Evolutionary conservation across 2,888 invertebrate genomes (phyloP).

Genomic region (Eupithecia subfuscata): DNA sequence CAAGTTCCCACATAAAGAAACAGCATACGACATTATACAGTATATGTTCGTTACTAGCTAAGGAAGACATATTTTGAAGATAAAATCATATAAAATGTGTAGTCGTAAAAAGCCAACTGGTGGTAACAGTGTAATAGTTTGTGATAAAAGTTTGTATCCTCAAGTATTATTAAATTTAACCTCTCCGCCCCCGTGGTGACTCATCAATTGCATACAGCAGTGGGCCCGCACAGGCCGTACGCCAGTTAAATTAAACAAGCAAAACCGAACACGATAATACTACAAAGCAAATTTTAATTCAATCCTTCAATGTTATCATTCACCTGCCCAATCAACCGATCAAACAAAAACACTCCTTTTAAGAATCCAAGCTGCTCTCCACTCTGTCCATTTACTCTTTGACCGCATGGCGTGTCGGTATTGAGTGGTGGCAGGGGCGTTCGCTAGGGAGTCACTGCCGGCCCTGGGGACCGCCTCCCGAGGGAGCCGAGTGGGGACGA

Average conservation of each 20-base stretch:
- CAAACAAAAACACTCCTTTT: neutral
- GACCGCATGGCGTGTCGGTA: conserved; percentile 82
- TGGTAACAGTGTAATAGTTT: neutral
- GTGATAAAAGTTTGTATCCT: neutral
- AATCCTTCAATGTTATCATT: neutral
- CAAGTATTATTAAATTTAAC: neutral
- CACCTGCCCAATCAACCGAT: neutral
- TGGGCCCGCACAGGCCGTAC: too few relatives aligned
- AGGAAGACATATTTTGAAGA: neutral
- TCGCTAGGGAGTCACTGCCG: conserved; percentile 73
- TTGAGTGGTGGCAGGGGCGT: conserved; percentile 81
- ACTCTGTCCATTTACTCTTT: conserved; percentile 67
- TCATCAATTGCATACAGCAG: neutral
- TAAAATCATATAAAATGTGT: too few relatives aligned
- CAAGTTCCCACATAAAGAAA: too few relatives aligned
- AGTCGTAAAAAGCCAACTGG: neutral
- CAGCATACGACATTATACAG: too few relatives aligned
- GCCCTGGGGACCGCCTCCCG: conserved; percentile 84
- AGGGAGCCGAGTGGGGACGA: conserved; percentile 67
- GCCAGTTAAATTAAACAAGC: too few relatives aligned
- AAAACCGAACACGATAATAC: neutral
- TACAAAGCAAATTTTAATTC: neutral
- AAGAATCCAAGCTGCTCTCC: conserved; percentile 18
- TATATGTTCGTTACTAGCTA: too few relatives aligned
- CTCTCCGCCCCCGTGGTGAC: neutral